Evolutionary conservation across 2,888 invertebrate species (phyloP), one percentile per base, ranked within the genome.

Genomic region (Cordylochernes scorpioides): DNA sequence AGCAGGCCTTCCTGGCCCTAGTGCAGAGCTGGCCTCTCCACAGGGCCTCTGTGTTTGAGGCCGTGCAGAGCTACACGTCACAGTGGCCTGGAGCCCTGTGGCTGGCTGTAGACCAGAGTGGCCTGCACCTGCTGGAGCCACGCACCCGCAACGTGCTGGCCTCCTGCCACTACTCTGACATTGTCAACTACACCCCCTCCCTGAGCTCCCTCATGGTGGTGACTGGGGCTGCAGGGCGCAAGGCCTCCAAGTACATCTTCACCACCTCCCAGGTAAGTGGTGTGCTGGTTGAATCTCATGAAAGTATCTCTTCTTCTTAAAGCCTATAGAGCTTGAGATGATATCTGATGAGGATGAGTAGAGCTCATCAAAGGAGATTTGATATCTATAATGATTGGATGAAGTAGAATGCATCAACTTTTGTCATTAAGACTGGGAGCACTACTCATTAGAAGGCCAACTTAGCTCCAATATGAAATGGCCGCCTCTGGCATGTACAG

Each of bases 11-110:
- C 50, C 63, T 88, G 29, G 82, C 84, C 49, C 63, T 88, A 14
- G 77, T 88, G 38, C 72, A 75, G 50, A 75, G 75, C 39, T 88
- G 86, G 86, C 82, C 82, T 17, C 61, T 88, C 30, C 78, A 84
- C 39, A 66, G 74, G 41, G 82, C 86, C 10, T 82, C 82, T 27
- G 74, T 88, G 46, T 88, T 80, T 51, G 84, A 86, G 52, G 86
- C 88, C 24, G 77, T 78, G 75, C 86, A 88, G 71, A 77, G 80
- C 8, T 86, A 84, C 52, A 84, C 86, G 9, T 82, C 84, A 15
- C 80, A 80, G 54, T 82, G 88, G 77, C 86, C 88, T 16, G 66
- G 84, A 46, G 68, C 73, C 24, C 59, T 88, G 25, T 82, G 86
- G 80, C 58, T 88, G 42, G 84, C 80, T 15, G 75, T 88, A 29